Percentiles rank a stretch among this genome's conserved stretches.
Conservation (phyloP, 2,797 vertebrate species). For the Bradypodion ventrale region DNA sequence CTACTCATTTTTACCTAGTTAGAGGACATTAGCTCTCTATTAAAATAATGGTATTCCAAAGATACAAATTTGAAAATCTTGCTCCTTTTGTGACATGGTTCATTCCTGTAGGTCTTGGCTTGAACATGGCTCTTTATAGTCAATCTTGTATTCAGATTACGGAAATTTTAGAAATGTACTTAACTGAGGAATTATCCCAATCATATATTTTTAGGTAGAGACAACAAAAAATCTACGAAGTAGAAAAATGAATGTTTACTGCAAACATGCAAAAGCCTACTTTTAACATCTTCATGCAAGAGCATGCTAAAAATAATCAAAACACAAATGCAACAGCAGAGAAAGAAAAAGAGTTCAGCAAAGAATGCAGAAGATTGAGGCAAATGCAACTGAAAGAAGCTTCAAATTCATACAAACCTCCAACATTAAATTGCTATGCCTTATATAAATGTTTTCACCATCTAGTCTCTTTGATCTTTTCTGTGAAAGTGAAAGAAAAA, state of each 20-base stretch:
- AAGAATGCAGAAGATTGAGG: constrained; percentile 75
- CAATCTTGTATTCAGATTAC: neutral
- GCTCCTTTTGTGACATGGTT: rapidly evolving
- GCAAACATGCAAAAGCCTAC: constrained; percentile 74
- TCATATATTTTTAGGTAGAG: constrained; percentile 74
- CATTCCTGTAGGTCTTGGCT: rapidly evolving
- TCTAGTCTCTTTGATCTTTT: constrained; percentile 99
- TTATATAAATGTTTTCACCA: constrained; percentile 99
- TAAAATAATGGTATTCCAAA: neutral
- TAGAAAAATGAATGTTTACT: constrained; percentile 65
- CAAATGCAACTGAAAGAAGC: constrained; percentile 78
- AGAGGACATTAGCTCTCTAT: neutral
- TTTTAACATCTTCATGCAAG: constrained; percentile 62
- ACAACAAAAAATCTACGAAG: constrained; percentile 72
- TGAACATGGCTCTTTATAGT: constrained; percentile 6
- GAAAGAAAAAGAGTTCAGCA: constrained; percentile 66
- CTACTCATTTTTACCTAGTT: neutral
- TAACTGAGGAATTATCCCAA: constrained; percentile 62
- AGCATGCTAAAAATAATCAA: constrained; percentile 76
- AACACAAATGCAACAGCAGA: constrained; percentile 65
- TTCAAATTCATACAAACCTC: constrained; percentile 96
- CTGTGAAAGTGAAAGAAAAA: constrained; percentile 88
- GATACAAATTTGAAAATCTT: neutral
- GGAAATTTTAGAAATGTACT: neutral
- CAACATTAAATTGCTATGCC: constrained; percentile 99